Base-by-base conservation (phyloP, 2,113 vertebrate species). In the Apaloderma vittatum region DNA sequence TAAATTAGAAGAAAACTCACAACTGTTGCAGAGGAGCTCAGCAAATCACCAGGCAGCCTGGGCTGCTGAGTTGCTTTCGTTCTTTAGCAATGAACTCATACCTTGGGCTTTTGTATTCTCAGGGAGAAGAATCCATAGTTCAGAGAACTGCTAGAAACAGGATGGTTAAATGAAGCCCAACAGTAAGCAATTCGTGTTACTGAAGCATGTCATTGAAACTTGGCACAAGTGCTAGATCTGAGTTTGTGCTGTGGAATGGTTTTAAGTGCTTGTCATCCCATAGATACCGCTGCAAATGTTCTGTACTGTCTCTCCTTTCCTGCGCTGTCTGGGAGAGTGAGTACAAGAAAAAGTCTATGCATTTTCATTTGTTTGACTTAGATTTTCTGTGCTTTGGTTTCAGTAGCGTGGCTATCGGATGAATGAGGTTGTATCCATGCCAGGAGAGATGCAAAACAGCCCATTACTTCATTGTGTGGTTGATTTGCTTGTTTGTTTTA, bases 401-500 rank as follows among this genome's bases (percentile, higher is more conserved):
- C 96, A 95, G 91, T 95, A 96, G 95, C 45, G 0, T 90, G 82
- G 91, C 86, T 94, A 59, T 97, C 90, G 86, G 90, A 96, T 96
- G 91, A 97, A 94, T 96, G 86, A 94, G 77, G 71, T 83, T 91
- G 84, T 90, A 87, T 76, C 58, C 0, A 0, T 95, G 94, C 91
- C 96, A 97, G 90, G 61, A 68, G 71, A 94, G 84, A 95, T 89
- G 92, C 90, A 92, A 73, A 94, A 29, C 91, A 95, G 90, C 88
- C 88, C 90, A 91, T 96, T 97, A 97, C 94, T 95, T 96, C 95
- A 93, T 91, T 96, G 95, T 92, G 95, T 78, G 95, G 92, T 96
- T 93, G 94, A 61, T 95, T 94, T 95, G 94, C 95, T 96, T 96
- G 97, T 97, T 97, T 97, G 92, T 97, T 95, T 97, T 95, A 93